Conservation (phyloP, 1,140 invertebrate species). For the Lucilia sericata region DNA sequence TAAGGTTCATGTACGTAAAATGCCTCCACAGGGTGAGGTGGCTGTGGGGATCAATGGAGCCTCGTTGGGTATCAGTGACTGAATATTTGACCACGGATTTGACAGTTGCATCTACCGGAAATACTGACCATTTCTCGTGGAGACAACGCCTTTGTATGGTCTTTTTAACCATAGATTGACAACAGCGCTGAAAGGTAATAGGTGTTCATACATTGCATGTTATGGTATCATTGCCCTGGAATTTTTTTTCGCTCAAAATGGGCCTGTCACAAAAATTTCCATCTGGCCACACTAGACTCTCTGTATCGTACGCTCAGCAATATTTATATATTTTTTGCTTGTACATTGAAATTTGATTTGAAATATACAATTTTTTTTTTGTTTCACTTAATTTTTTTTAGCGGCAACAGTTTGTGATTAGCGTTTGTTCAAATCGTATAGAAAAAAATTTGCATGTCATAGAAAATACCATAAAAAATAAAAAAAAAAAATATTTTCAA, state of each 20-base stretch:
- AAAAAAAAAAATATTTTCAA: constrained; percentile 2
- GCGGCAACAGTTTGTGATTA: constrained; percentile 50
- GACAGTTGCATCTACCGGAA: too few species aligned
- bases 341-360: constrained; percentile 55
- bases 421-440: constrained; percentile 42
- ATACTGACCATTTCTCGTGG: too few species aligned
- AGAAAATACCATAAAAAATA: constrained; percentile 24
- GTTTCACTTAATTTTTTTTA: constrained; percentile 46
- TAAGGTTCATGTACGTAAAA: too few species aligned
- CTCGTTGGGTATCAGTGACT: too few species aligned
- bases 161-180: too few species aligned
- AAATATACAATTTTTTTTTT: constrained; percentile 48
- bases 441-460: constrained; percentile 44
- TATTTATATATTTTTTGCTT: constrained; percentile 55
- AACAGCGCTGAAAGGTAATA: too few species aligned
- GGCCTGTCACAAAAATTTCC: background rate
- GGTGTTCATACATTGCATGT: too few species aligned
- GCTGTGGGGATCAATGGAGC: too few species aligned
- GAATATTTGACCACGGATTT: too few species aligned
- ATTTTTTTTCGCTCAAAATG: background rate
- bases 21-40: too few species aligned
- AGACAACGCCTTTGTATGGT: too few species aligned
- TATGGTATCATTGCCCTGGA: background rate
- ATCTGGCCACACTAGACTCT: background rate
- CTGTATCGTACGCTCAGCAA: background rate